phyloP scores from a whole-genome alignment of 1,140 invertebrate species.

The Odontomachus brunneus region DNA sequence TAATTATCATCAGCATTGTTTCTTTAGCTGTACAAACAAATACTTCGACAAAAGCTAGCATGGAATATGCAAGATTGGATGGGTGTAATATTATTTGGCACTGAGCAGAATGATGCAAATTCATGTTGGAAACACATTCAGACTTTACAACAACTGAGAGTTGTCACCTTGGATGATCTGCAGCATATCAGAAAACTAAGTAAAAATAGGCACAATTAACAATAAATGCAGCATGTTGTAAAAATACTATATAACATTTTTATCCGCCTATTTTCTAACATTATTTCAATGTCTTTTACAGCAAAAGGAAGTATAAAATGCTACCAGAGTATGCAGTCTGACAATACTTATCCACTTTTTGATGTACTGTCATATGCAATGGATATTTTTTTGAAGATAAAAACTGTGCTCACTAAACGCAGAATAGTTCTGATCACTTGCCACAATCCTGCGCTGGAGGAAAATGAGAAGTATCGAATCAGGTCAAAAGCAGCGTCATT shows the following conservation, averaged over 20 bases:
- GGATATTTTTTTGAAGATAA: conserved; percentile 54
- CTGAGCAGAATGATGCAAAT: conserved; percentile 49
- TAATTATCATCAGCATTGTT: neutral
- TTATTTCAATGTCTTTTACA: conserved; percentile 27
- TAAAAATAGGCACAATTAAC: conserved; percentile 26
- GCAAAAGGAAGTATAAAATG: conserved; percentile 37
- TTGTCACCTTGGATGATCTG: conserved; percentile 50
- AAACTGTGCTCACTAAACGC: conserved; percentile 57
- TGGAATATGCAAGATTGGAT: conserved; percentile 74
- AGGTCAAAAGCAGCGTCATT: conserved; percentile 50
- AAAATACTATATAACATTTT: conserved; percentile 6
- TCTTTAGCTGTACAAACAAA: conserved; percentile 51
- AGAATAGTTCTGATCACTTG: conserved; percentile 73
- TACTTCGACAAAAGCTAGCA: conserved; percentile 69
- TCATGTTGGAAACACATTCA: conserved; percentile 61
- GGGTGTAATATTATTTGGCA: conserved; percentile 73
- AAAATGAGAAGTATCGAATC: conserved; percentile 64
- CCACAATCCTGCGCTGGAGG: conserved; percentile 25
- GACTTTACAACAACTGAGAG: conserved; percentile 59
- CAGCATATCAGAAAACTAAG: conserved; percentile 57
- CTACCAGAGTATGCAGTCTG: conserved; percentile 29
- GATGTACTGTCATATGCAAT: conserved; percentile 68
- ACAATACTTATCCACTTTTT: conserved; percentile 60
- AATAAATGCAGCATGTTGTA: neutral
- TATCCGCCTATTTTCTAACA: conserved; percentile 9